Conservation (phyloP, 53 echinoderm and acorn worm species). For the Holothuria leucospilota region DNA sequence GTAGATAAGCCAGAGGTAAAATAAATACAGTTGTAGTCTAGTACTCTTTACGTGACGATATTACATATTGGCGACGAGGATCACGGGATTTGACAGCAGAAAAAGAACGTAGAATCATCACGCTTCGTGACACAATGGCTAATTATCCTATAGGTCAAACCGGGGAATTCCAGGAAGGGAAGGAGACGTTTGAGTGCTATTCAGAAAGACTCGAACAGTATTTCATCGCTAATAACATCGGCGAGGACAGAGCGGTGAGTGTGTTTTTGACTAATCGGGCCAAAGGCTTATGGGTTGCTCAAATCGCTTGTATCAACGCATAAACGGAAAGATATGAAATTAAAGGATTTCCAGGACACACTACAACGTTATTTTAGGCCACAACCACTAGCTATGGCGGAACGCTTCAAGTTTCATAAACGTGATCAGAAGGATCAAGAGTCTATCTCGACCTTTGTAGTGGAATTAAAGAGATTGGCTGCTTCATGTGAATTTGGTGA, state of each 20-base stretch:
- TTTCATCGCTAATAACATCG: neutral
- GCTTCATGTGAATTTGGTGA: too few relatives aligned
- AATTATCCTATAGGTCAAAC: neutral
- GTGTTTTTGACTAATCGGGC: constrained; percentile 15
- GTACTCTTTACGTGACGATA: too few relatives aligned
- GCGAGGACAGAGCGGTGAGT: neutral
- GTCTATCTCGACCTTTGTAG: neutral
- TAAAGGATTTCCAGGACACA: neutral
- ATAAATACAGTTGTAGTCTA: too few relatives aligned
- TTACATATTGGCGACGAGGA: too few relatives aligned
- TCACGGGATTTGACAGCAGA: too few relatives aligned
- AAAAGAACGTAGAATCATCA: too few relatives aligned
- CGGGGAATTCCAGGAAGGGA: neutral
- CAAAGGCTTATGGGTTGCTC: neutral
- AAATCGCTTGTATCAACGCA: neutral
- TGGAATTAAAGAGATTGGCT: too few relatives aligned
- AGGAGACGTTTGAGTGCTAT: neutral
- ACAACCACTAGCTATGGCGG: constrained; percentile 8
- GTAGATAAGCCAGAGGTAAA: too few relatives aligned
- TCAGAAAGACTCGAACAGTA: constrained; percentile 15
- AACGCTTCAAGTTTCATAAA: constrained; percentile 26
- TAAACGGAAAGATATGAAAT: neutral
- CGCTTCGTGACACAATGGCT: too few relatives aligned
- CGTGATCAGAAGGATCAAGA: neutral
- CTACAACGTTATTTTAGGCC: neutral